phyloP scores from a whole-genome alignment of 2,888 invertebrate genomes.

The Shargacucullia verbasci region DNA sequence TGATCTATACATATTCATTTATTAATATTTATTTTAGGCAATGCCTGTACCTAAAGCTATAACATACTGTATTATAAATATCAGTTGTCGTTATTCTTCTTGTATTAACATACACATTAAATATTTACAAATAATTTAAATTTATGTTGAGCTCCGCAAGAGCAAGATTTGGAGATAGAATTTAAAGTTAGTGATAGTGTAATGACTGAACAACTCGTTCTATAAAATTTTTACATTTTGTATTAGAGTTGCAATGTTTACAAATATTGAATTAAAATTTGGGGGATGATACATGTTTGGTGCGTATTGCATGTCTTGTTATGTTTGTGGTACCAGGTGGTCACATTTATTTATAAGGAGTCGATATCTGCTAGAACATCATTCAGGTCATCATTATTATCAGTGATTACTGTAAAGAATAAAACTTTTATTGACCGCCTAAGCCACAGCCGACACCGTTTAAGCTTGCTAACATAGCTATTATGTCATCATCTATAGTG shows the following conservation, averaged over 20 bases:
- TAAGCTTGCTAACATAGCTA: not conserved
- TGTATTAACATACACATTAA: slow-evolving; percentile 8
- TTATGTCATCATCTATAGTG: slow-evolving; percentile 1
- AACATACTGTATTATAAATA: slow-evolving; percentile 34
- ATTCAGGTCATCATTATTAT: too few relatives aligned
- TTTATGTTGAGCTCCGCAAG: slow-evolving; percentile 10
- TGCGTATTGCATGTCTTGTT: slow-evolving; percentile 22
- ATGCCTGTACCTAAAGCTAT: slow-evolving; percentile 14
- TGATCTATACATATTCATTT: slow-evolving; percentile 20
- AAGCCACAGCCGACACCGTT: not conserved
- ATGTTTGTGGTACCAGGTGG: not conserved
- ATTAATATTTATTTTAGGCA: slow-evolving; percentile 28
- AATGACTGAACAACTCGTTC: slow-evolving; percentile 30
- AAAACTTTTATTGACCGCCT: too few relatives aligned
- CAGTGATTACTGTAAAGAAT: too few relatives aligned
- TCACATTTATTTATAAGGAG: too few relatives aligned
- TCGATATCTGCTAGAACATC: too few relatives aligned
- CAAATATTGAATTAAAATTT: slow-evolving; percentile 17
- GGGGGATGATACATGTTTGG: slow-evolving; percentile 28
- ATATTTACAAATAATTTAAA: slow-evolving; percentile 1
- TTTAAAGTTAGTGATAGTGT: slow-evolving; percentile 19
- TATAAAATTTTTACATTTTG: slow-evolving; percentile 30
- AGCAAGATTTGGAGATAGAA: slow-evolving; percentile 12
- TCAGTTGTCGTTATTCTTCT: slow-evolving; percentile 20
- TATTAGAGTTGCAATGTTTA: slow-evolving; percentile 15